phyloP scores from a whole-genome alignment of 2,888 invertebrate genomes.

The Lasioglossum zephyrum region DNA sequence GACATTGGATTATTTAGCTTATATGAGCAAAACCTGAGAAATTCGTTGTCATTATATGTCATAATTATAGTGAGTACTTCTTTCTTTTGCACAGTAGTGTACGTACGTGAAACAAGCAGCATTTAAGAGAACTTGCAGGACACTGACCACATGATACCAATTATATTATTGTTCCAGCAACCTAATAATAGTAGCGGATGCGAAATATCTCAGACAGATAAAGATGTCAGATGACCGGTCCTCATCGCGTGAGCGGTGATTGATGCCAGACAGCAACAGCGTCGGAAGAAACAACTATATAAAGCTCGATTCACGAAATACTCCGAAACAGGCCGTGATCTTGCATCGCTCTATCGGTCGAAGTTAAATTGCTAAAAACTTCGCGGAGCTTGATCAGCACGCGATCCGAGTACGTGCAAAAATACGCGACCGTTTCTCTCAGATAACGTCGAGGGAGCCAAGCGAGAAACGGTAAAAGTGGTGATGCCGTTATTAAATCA shows the following conservation, averaged over 20 bases:
- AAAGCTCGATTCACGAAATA: constrained; percentile 20
- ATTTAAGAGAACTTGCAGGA: no score
- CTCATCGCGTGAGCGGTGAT: constrained; percentile 45
- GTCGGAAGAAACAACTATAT: constrained; percentile 1
- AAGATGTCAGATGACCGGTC: constrained; percentile 34
- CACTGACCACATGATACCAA: no score
- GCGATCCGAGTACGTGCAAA: not conserved
- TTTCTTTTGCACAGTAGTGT: no score
- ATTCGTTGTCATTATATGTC: no score
- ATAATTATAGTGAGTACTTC: no score
- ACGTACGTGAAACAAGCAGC: no score
- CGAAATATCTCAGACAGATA: constrained; percentile 22
- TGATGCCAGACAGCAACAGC: constrained; percentile 19
- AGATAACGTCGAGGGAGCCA: not conserved
- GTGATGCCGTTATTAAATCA: not conserved
- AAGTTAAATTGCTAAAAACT: not conserved
- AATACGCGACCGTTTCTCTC: not conserved
- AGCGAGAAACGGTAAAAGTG: not conserved
- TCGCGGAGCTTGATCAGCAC: not conserved
- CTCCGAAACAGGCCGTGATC: not conserved
- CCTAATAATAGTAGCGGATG: not conserved
- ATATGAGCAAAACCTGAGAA: no score
- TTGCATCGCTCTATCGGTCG: not conserved
- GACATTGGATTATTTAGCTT: no score
- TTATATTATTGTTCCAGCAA: no score